Percentiles rank a stretch among this genome's conserved stretches.
Evolutionary conservation across 1,140 invertebrate genomes (phyloP).

Genomic region (Drosophila pseudoobscura): DNA sequence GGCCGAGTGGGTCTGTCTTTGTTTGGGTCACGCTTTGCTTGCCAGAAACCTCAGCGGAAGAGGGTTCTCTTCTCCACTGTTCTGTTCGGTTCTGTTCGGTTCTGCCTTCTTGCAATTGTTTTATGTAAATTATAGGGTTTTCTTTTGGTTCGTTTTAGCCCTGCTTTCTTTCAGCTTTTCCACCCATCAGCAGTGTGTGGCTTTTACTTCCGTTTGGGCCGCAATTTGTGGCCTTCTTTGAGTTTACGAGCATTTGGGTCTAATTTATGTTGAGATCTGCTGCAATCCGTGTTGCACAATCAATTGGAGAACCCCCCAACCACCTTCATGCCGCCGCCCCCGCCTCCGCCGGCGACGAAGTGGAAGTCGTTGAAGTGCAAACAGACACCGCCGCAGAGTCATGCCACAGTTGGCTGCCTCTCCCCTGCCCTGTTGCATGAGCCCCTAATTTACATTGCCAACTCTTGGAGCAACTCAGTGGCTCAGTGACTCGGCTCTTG

Average conservation of each 20-base stretch:
- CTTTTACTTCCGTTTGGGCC: constrained; percentile 47
- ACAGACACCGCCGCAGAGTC: constrained; percentile 45
- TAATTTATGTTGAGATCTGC: constrained; percentile 64
- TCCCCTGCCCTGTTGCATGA: constrained; percentile 37
- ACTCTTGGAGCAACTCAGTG: constrained; percentile 58
- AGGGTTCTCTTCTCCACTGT: no score
- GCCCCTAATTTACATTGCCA: constrained; percentile 77
- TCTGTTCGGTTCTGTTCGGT: no score
- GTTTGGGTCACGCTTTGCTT: constrained; percentile 71
- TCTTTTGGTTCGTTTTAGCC: constrained; percentile 3
- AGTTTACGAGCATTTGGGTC: constrained; percentile 30
- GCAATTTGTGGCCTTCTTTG: constrained; percentile 46
- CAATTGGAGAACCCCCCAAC: constrained; percentile 11
- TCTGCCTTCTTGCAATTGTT: constrained; percentile 41
- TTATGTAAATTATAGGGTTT: constrained; percentile 65
- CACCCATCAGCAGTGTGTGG: constrained; percentile 35
- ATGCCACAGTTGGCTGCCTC: constrained; percentile 47
- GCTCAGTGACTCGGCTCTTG: constrained; percentile 38
- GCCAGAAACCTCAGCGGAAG: constrained; percentile 60
- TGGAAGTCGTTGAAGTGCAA: constrained; percentile 76
- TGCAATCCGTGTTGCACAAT: constrained; percentile 49
- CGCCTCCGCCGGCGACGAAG: constrained; percentile 3
- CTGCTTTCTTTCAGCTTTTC: constrained; percentile 1
- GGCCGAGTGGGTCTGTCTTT: constrained; percentile 44
- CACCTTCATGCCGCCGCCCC: constrained; percentile 15